phyloP scores from a whole-genome alignment of 2,888 invertebrate genomes.

The Hirudinaria manillensis region DNA sequence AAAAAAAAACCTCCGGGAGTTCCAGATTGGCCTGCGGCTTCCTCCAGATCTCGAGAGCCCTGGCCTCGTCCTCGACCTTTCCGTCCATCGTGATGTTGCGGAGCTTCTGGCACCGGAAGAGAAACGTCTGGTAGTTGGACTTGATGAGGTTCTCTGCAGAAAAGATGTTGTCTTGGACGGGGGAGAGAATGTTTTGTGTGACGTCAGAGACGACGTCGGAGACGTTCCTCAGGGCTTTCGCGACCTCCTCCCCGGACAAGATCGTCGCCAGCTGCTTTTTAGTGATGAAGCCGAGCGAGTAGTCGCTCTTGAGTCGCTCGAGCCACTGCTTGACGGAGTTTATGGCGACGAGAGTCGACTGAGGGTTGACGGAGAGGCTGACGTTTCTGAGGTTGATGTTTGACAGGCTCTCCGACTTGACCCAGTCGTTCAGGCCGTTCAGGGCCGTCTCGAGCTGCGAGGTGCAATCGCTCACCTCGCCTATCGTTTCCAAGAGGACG shows the following conservation, averaged over 20 bases:
- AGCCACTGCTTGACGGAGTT: conserved; percentile 4
- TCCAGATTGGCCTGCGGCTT: conserved; percentile 12
- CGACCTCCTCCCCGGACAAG: background rate
- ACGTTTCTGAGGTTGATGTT: background rate
- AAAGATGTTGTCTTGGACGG: conserved; percentile 1
- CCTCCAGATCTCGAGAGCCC: conserved; percentile 1
- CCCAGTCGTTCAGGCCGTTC: background rate
- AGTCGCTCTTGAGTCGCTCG: background rate
- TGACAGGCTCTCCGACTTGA: background rate
- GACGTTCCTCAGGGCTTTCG: background rate
- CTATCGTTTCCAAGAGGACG: background rate
- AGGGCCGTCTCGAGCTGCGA: background rate
- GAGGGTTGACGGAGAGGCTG: background rate
- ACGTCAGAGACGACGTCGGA: background rate
- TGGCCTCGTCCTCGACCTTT: background rate
- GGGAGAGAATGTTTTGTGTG: background rate
- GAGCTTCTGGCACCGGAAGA: background rate
- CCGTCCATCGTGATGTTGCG: background rate
- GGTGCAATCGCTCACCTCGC: background rate
- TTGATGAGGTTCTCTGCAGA: background rate
- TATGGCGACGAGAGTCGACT: background rate
- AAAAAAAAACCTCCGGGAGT: background rate
- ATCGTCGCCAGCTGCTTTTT: background rate
- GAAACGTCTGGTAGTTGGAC: conserved; percentile 6
- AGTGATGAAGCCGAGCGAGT: background rate